Conservation (phyloP, 2,888 invertebrate species). For the Amphimallon solstitiale region DNA sequence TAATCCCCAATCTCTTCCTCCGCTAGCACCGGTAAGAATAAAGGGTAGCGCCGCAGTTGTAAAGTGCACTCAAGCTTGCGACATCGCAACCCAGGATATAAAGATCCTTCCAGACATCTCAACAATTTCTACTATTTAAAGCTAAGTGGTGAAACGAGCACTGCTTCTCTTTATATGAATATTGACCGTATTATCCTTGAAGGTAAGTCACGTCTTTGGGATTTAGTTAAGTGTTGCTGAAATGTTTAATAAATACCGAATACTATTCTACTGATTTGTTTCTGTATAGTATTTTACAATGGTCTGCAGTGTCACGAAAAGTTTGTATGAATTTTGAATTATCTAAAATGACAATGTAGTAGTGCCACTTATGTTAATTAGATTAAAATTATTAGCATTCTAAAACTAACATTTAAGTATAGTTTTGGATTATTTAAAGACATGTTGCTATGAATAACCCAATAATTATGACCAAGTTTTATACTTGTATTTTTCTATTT, state of each 20-base stretch:
- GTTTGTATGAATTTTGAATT: too few relatives aligned
- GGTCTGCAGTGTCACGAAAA: too few relatives aligned
- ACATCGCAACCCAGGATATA: slow-evolving; percentile 40
- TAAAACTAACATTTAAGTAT: too few relatives aligned
- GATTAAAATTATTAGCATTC: too few relatives aligned
- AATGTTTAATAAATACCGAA: not conserved
- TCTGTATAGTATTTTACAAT: too few relatives aligned
- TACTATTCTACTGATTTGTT: too few relatives aligned
- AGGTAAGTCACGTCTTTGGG: slow-evolving; percentile 16
- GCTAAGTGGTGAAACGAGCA: slow-evolving; percentile 38
- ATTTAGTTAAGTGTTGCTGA: slow-evolving; percentile 5
- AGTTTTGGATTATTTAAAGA: too few relatives aligned
- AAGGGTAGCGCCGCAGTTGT: slow-evolving; percentile 15
- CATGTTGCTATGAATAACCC: too few relatives aligned
- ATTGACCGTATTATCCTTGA: slow-evolving; percentile 26
- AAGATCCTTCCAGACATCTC: slow-evolving; percentile 41
- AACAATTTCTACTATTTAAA: slow-evolving; percentile 36
- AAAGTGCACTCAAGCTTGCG: slow-evolving; percentile 42
- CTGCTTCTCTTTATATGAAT: slow-evolving; percentile 25
- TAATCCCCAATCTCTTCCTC: not conserved
- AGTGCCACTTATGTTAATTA: too few relatives aligned
- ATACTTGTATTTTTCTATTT: too few relatives aligned
- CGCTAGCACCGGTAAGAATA: not conserved
- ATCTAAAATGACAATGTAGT: too few relatives aligned
- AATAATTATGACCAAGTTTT: too few relatives aligned